Evolutionary conservation across 37 sponge, comb jelly and placozoan species (phyloP).

Genomic region (Halisarca cf. caerulea): DNA sequence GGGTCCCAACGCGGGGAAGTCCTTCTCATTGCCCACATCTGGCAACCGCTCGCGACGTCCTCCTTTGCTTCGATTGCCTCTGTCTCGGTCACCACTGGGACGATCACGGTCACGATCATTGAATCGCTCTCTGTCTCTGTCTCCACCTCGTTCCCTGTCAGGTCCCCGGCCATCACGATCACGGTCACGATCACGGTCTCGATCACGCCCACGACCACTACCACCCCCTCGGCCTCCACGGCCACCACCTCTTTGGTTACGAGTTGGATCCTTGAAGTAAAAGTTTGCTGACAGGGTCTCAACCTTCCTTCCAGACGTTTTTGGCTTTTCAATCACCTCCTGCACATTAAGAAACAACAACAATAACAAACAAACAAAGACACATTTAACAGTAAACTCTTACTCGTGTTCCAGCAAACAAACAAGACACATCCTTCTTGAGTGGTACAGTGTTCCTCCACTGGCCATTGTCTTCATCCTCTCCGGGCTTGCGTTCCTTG

Average conservation of each 20-base stretch:
- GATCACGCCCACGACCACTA: slow-evolving; percentile 20
- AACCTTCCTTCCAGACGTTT: slow-evolving; percentile 72
- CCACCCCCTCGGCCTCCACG: slow-evolving; percentile 37
- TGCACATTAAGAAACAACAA: not conserved
- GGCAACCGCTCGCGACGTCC: slow-evolving; percentile 42
- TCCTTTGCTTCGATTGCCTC: not conserved
- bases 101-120: not conserved
- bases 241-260: slow-evolving; percentile 8
- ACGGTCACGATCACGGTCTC: not conserved
- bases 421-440: slow-evolving; percentile 50
- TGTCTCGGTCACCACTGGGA: not conserved
- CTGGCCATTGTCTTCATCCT: slow-evolving; percentile 57
- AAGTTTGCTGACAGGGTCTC: slow-evolving; percentile 33
- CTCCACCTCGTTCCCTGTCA: slow-evolving; percentile 9
- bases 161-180: not conserved
- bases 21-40: slow-evolving; percentile 72
- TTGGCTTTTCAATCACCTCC: slow-evolving; percentile 78
- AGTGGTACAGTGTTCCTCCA: slow-evolving; percentile 62
- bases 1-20: slow-evolving; percentile 59
- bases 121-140: slow-evolving; percentile 20
- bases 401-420: slow-evolving; percentile 69
- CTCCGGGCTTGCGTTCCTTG: slow-evolving; percentile 43
- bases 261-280: slow-evolving; percentile 55
- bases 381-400: not conserved
- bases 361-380: not conserved